Conservation (phyloP, 2,888 invertebrate species). For the Drosophila pegasa region DNA sequence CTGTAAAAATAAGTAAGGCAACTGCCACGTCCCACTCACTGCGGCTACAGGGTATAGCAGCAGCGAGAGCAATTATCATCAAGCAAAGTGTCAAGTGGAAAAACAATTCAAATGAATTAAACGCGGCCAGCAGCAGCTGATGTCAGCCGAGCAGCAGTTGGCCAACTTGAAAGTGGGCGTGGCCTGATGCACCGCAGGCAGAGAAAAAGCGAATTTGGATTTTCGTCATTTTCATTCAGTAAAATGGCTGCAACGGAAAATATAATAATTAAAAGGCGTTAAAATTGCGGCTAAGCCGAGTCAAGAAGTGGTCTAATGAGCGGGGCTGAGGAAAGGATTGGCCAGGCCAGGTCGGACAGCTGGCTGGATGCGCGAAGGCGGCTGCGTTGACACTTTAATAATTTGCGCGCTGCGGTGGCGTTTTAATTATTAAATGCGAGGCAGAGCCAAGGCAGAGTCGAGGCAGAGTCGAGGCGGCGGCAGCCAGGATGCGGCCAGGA, state of each 20-base stretch:
- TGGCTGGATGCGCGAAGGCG: constrained; percentile 26
- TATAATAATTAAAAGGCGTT: constrained; percentile 70
- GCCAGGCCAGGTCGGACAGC: not conserved
- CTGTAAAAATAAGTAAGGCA: not conserved
- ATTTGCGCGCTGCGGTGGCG: constrained; percentile 80
- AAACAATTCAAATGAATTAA: constrained; percentile 36
- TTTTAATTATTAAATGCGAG: constrained; percentile 83
- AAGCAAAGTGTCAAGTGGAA: constrained; percentile 51
- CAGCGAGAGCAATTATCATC: constrained; percentile 14
- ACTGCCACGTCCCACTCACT: constrained; percentile 1
- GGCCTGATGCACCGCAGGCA: constrained; percentile 39
- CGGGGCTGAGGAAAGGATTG: constrained; percentile 18
- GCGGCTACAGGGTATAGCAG: constrained; percentile 28
- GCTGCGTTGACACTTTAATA: constrained; percentile 82
- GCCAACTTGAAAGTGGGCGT: constrained; percentile 18
- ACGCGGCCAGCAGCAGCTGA: constrained; percentile 53
- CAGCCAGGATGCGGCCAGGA: constrained; percentile 45
- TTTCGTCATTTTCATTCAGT: constrained; percentile 62
- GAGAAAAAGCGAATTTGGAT: constrained; percentile 13
- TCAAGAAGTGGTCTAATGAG: constrained; percentile 28
- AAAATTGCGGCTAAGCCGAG: constrained; percentile 59
- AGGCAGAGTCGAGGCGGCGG: constrained; percentile 3
- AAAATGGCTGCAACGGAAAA: constrained; percentile 48
- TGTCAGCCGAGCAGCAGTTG: constrained; percentile 41
- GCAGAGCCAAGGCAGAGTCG: not conserved